A percentile compares a stretch with the other conserved stretches of the same genome.
phyloP scores from a whole-genome alignment of 2,797 vertebrate genomes.

The Pangasius larnaudii region DNA sequence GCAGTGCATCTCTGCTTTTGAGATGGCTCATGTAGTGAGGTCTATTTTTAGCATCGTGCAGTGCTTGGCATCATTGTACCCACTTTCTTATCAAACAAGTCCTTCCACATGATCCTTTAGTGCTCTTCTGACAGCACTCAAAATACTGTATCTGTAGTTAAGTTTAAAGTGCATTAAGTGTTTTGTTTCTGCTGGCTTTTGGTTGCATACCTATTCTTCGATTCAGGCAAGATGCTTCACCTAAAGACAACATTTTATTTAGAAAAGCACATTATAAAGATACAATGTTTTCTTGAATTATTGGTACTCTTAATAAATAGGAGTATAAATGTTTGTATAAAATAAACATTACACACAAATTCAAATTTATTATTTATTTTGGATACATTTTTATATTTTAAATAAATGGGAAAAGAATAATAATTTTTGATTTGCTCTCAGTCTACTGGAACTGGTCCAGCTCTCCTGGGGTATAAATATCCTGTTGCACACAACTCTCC shows the following conservation, averaged over 20 bases:
- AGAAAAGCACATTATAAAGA: neutral
- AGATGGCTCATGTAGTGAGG: neutral
- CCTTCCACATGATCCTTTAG: constrained; percentile 12
- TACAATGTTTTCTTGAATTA: neutral
- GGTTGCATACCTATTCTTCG: neutral
- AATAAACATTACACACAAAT: neutral
- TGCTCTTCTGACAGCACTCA: constrained; percentile 13
- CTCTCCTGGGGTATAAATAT: neutral
- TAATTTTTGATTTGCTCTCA: neutral
- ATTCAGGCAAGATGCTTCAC: neutral
- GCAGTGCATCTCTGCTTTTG: neutral
- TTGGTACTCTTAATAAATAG: neutral
- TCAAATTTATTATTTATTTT: neutral
- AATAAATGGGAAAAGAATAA: neutral
- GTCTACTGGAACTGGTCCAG: too few species aligned
- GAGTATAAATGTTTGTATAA: neutral
- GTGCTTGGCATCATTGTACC: constrained; percentile 4
- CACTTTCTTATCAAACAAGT: constrained; percentile 50
- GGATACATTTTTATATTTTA: neutral
- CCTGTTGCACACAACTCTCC: neutral
- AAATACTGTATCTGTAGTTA: neutral
- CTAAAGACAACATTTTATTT: neutral
- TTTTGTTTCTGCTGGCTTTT: constrained; percentile 4
- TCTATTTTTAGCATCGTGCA: constrained; percentile 45
- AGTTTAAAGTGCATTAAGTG: constrained; percentile 2